A percentile compares a stretch with the other conserved stretches of the same genome.
phyloP scores from a whole-genome alignment of 2,797 vertebrate genomes.

The Eidolon dupreanum region DNA sequence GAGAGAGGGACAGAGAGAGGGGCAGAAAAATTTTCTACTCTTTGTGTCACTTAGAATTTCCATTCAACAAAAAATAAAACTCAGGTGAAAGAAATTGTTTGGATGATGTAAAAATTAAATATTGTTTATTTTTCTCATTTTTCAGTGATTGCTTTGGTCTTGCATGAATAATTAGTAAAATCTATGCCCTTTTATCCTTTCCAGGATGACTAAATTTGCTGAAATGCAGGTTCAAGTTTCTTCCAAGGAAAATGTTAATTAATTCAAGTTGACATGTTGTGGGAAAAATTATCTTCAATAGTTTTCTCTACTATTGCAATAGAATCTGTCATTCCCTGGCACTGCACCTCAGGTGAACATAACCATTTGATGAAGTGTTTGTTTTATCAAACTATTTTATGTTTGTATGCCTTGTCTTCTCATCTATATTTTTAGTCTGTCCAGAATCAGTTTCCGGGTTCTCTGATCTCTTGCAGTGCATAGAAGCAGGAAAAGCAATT shows the following conservation, averaged over 20 bases:
- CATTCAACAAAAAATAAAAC: background rate
- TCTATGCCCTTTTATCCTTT: background rate
- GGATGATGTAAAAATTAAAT: background rate
- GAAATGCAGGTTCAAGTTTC: background rate
- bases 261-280: background rate
- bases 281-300: background rate
- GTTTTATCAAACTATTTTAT: background rate
- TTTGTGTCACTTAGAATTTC: background rate
- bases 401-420: background rate
- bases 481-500: background rate
- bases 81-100: background rate
- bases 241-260: background rate
- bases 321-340: background rate
- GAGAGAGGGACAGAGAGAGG: too few species aligned
- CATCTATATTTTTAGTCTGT: background rate
- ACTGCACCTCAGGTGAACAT: background rate
- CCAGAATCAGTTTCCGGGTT: background rate
- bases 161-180: background rate
- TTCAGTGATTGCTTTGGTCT: background rate
- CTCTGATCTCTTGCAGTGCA: background rate
- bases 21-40: background rate
- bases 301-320: background rate
- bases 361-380: background rate
- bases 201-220: background rate
- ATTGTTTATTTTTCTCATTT: background rate